Evolutionary conservation across 2,113 vertebrate species (phyloP).

Genomic region (Bubo blakistoni): DNA sequence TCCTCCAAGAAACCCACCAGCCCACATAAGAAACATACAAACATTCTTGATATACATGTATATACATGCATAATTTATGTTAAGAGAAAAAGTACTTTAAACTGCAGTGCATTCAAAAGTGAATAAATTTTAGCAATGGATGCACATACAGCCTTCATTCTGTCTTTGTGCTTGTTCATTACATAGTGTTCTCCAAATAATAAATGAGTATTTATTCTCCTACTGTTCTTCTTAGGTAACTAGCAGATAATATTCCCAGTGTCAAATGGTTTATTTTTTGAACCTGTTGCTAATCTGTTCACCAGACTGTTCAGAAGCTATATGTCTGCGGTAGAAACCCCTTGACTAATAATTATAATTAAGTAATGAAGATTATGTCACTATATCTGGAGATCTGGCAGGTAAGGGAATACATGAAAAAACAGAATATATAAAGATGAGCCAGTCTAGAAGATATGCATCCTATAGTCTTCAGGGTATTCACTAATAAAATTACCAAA

Average conservation of each 20-base stretch:
- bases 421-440: conserved; percentile 34
- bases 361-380: conserved; percentile 50
- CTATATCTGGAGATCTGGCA: conserved; percentile 27
- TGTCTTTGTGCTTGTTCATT: neutral
- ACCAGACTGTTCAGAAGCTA: neutral
- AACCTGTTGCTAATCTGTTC: neutral
- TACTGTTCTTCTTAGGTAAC: neutral
- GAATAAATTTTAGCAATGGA: neutral
- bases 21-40: neutral
- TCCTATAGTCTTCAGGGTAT: conserved; percentile 12
- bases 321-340: neutral
- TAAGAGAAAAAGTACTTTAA: neutral
- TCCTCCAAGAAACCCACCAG: neutral
- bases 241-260: neutral
- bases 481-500: conserved; percentile 47
- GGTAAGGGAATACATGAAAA: conserved; percentile 30
- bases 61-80: neutral
- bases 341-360: conserved; percentile 46
- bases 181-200: neutral
- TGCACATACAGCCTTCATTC: neutral
- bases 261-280: neutral
- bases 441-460: conserved; percentile 2
- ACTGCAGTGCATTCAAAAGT: neutral
- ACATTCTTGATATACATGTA: neutral
- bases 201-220: neutral